These are phyloP conservation scores for Sinocyclocheilus anophthalmus DNA, from an alignment of 2,113 vertebrate species.

Conservation along the genomic window DNA sequence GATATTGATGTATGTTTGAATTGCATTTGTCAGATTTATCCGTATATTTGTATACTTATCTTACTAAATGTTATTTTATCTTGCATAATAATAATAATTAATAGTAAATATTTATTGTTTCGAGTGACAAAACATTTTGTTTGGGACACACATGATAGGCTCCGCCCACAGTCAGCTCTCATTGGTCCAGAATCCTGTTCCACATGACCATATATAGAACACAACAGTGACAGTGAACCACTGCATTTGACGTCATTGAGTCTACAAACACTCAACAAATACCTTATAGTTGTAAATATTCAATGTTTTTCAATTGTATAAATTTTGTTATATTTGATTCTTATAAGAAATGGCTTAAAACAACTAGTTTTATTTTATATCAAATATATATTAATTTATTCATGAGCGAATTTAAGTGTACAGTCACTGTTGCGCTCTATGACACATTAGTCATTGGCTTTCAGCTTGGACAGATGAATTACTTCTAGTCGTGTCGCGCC, in stretches of 20 bases:
- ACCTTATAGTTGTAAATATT: too few relatives aligned
- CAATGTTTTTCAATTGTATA: background rate
- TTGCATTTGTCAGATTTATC: too few relatives aligned
- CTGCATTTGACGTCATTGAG: background rate
- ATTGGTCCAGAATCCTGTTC: background rate
- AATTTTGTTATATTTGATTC: background rate
- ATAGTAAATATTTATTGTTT: too few relatives aligned
- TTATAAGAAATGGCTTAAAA: background rate
- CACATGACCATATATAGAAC: background rate
- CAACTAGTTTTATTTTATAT: too few relatives aligned
- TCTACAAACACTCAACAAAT: too few relatives aligned
- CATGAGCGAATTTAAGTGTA: background rate
- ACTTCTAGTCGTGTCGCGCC: background rate
- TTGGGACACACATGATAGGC: background rate
- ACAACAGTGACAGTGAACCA: background rate
- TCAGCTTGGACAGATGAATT: conserved; percentile 3
- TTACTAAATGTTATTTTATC: too few relatives aligned
- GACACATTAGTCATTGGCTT: background rate
- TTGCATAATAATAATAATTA: too few relatives aligned
- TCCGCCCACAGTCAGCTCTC: background rate
- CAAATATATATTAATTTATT: background rate
- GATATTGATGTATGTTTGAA: too few relatives aligned
- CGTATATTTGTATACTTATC: too few relatives aligned
- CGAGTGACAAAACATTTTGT: background rate
- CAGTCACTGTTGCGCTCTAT: background rate